Conservation (phyloP, 2,797 vertebrate genomes). For the Emys orbicularis region DNA sequence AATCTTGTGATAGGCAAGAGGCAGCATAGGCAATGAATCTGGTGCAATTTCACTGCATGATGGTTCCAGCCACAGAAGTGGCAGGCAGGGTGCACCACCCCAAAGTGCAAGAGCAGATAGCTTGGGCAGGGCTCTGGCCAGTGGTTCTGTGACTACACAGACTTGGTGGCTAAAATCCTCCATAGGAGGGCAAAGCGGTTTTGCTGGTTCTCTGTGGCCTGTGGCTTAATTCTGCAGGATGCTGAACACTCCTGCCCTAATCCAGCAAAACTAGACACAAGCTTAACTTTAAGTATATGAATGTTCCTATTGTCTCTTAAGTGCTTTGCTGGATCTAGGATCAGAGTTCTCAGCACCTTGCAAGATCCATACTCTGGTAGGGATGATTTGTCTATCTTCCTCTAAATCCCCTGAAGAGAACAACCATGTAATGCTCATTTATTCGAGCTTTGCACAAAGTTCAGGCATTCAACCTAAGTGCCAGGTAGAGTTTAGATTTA, state of each 20-base stretch:
- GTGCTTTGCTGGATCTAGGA: neutral
- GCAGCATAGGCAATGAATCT: neutral
- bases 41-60: neutral
- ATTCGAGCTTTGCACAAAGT: neutral
- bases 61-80: neutral
- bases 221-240: neutral
- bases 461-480: neutral
- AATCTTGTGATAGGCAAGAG: neutral
- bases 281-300: too few species aligned
- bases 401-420: neutral
- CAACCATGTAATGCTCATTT: neutral
- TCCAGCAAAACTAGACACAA: neutral
- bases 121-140: neutral
- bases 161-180: neutral
- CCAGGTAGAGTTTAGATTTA: constrained; percentile 29
- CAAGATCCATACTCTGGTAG: neutral
- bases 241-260: neutral
- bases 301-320: neutral
- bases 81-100: too few species aligned
- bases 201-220: neutral
- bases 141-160: neutral
- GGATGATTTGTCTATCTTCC: neutral
- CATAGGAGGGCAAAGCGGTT: neutral
- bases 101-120: neutral
- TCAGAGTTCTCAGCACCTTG: neutral